Percentiles rank a stretch among this genome's conserved stretches.
phyloP scores from a whole-genome alignment of 2,888 invertebrate species.

The Hemistola chrysoprasaria region DNA sequence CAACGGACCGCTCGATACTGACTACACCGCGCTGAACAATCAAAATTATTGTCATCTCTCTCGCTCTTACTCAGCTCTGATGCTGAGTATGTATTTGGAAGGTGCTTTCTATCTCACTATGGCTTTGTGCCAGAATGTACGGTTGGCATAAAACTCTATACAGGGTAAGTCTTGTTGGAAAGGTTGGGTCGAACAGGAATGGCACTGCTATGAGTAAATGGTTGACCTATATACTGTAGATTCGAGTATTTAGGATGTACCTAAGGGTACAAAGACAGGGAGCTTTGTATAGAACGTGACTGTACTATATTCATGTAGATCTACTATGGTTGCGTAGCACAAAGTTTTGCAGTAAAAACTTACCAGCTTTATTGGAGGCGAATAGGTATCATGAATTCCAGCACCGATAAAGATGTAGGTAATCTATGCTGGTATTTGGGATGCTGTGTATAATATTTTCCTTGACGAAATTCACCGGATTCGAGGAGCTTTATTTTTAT shows the following conservation, averaged over 20 bases:
- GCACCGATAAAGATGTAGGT: slow-evolving; percentile 26
- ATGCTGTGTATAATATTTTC: slow-evolving; percentile 11
- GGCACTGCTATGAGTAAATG: slow-evolving; percentile 44
- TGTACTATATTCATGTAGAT: slow-evolving; percentile 12
- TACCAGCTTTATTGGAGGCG: slow-evolving; percentile 32
- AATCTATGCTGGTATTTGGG: slow-evolving; percentile 27
- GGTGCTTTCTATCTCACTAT: slow-evolving; percentile 63
- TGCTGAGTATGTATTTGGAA: slow-evolving; percentile 63
- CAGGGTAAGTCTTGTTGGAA: slow-evolving; percentile 67
- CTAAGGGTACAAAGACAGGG: slow-evolving; percentile 31
- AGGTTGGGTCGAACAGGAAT: slow-evolving; percentile 60
- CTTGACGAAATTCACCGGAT: slow-evolving; percentile 7
- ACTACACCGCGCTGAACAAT: slow-evolving; percentile 58
- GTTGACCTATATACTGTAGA: slow-evolving; percentile 43
- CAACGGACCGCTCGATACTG: slow-evolving; percentile 77
- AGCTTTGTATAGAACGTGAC: slow-evolving; percentile 26
- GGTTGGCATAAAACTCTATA: slow-evolving; percentile 62
- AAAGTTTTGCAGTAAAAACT: slow-evolving; percentile 34
- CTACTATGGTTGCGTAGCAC: slow-evolving; percentile 28
- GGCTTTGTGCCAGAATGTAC: slow-evolving; percentile 73
- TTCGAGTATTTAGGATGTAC: slow-evolving; percentile 36
- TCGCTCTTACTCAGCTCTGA: slow-evolving; percentile 64
- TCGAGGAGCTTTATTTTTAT: slow-evolving; percentile 18
- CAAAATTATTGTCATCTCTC: slow-evolving; percentile 71
- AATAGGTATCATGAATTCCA: slow-evolving; percentile 32